Percentiles rank a stretch among this genome's conserved stretches.
Evolutionary conservation across 2,113 vertebrate genomes (phyloP).

Genomic region (Steatornis caripensis): DNA sequence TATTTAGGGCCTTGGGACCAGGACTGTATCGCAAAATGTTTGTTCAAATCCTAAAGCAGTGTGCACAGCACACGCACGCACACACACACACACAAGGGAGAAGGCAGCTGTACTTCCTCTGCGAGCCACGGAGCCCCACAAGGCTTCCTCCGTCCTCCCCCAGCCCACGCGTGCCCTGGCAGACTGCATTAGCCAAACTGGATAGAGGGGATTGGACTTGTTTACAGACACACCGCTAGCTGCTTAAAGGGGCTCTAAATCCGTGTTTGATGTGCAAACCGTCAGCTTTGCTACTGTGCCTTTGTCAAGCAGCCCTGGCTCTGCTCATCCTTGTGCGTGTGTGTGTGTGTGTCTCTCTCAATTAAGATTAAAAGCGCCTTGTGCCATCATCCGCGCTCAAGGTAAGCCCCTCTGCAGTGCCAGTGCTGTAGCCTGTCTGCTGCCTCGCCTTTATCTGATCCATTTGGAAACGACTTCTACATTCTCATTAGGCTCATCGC

Average conservation of each 20-base stretch:
- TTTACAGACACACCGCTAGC: slow-evolving; percentile 79
- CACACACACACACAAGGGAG: not conserved
- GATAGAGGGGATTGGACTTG: slow-evolving; percentile 82
- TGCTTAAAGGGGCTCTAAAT: slow-evolving; percentile 79
- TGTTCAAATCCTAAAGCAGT: not conserved
- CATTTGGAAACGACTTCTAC: not conserved
- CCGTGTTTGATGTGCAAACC: slow-evolving; percentile 81
- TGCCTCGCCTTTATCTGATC: slow-evolving; percentile 53
- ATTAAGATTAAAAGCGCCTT: slow-evolving; percentile 71
- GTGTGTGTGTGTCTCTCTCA: not conserved
- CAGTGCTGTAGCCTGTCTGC: slow-evolving; percentile 49
- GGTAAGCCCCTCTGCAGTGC: slow-evolving; percentile 67
- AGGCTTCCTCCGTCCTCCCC: not conserved
- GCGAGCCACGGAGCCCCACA: not conserved
- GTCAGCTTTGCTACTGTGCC: slow-evolving; percentile 75
- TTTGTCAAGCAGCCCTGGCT: slow-evolving; percentile 43
- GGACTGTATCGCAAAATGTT: not conserved
- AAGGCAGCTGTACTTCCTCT: not conserved
- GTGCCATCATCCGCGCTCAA: slow-evolving; percentile 52
- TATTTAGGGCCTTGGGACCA: not conserved
- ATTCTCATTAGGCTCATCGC: not conserved
- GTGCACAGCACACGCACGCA: not conserved
- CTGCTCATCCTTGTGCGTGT: slow-evolving; percentile 56
- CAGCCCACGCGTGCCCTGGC: slow-evolving; percentile 33
- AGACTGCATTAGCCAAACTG: slow-evolving; percentile 80